Evolutionary conservation across 1,140 invertebrate genomes (phyloP).

Genomic region (Ptiloglossa arizonensis): DNA sequence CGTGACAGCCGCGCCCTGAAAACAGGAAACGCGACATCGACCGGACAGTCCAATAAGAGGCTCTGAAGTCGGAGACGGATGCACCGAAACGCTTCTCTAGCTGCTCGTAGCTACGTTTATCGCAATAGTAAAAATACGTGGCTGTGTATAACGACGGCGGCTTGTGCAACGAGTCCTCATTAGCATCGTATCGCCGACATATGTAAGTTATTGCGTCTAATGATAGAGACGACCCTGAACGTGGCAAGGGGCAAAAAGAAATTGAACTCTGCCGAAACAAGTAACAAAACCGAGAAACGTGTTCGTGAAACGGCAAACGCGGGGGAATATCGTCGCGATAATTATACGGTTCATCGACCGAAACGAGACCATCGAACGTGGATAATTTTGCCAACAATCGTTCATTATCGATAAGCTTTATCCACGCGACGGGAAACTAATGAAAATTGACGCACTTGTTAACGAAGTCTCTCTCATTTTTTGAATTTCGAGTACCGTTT

Average conservation of each 20-base stretch:
- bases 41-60: conserved; percentile 7
- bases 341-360: neutral
- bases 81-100: neutral
- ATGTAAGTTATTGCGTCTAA: conserved; percentile 73
- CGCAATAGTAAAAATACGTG: conserved; percentile 58
- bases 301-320: neutral
- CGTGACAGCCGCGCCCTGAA: neutral
- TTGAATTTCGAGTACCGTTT: too few species aligned
- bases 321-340: neutral
- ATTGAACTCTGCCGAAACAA: neutral
- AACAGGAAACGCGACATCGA: conserved; percentile 21
- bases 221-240: conserved; percentile 69
- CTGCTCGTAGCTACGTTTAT: conserved; percentile 15
- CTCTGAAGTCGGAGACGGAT: neutral
- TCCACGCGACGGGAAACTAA: too few species aligned
- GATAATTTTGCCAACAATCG: too few species aligned
- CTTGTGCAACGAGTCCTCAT: conserved; percentile 69
- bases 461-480: too few species aligned
- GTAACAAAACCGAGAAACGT: conserved; percentile 21
- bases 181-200: conserved; percentile 71
- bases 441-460: too few species aligned
- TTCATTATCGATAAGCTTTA: too few species aligned
- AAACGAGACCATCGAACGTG: too few species aligned
- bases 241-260: conserved; percentile 27
- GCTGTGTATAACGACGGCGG: conserved; percentile 67